Evolutionary conservation across 2,888 invertebrate genomes (phyloP).

Genomic region (Aquatica leii): DNA sequence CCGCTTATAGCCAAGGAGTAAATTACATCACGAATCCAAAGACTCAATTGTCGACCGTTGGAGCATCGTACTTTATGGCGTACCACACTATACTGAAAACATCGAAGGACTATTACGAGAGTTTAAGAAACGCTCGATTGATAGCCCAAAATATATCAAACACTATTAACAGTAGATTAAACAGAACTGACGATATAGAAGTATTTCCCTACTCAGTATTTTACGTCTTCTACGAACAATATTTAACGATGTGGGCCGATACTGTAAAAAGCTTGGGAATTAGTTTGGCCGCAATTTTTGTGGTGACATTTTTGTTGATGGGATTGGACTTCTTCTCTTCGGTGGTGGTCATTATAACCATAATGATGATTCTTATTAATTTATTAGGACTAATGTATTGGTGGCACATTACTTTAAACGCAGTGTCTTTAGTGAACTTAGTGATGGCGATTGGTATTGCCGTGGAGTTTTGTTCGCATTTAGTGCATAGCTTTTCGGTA

Average conservation of each 20-base stretch:
- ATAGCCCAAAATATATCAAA: slow-evolving; percentile 85
- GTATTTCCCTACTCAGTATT: slow-evolving; percentile 92
- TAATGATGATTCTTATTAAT: slow-evolving; percentile 92
- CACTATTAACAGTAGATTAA: slow-evolving; percentile 69
- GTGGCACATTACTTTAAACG: slow-evolving; percentile 95
- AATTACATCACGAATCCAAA: slow-evolving; percentile 63
- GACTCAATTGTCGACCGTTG: slow-evolving; percentile 63
- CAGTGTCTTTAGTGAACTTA: slow-evolving; percentile 96
- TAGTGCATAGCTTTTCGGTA: slow-evolving; percentile 90
- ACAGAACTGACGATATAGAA: slow-evolving; percentile 39
- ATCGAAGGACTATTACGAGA: slow-evolving; percentile 89
- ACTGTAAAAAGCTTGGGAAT: slow-evolving; percentile 87
- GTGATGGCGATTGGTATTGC: slow-evolving; percentile 98
- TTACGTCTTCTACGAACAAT: slow-evolving; percentile 99
- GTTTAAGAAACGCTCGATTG: slow-evolving; percentile 81
- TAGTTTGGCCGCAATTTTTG: slow-evolving; percentile 91
- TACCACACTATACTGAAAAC: slow-evolving; percentile 93
- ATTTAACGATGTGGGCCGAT: slow-evolving; percentile 94
- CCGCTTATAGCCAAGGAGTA: slow-evolving; percentile 80
- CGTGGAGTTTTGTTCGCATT: slow-evolving; percentile 98
- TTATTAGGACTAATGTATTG: slow-evolving; percentile 96
- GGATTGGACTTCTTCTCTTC: slow-evolving; percentile 94
- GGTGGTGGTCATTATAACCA: slow-evolving; percentile 86
- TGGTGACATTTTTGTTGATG: slow-evolving; percentile 91
- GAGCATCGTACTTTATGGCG: slow-evolving; percentile 90